phyloP scores from a whole-genome alignment of 2,888 invertebrate species.

The Cephus runcator region DNA sequence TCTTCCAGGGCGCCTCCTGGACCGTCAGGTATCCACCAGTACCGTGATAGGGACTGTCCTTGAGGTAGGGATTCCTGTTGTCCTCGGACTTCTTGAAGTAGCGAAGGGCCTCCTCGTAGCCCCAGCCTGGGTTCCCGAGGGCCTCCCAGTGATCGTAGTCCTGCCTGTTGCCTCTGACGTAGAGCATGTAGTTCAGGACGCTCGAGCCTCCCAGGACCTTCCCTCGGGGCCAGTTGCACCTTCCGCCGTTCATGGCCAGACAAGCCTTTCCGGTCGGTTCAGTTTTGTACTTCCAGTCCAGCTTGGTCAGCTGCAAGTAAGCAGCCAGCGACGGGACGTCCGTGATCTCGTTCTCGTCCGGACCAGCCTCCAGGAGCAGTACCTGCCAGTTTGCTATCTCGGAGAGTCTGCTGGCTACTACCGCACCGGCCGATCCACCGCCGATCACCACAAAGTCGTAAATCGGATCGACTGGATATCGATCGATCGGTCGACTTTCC shows the following conservation, averaged over 20 bases:
- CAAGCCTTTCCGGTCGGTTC: conserved; percentile 85
- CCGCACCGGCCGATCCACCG: conserved; percentile 91
- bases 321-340: conserved; percentile 89
- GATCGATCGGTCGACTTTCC: conserved; percentile 79
- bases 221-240: conserved; percentile 90
- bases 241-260: conserved; percentile 82
- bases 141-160: conserved; percentile 93
- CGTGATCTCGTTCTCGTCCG: conserved; percentile 88
- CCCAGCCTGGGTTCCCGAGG: conserved; percentile 90
- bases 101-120: conserved; percentile 82
- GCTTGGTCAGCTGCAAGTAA: conserved; percentile 84
- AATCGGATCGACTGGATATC: conserved; percentile 74
- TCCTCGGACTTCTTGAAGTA: conserved; percentile 94
- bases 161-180: conserved; percentile 82
- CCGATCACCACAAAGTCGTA: conserved; percentile 89
- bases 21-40: conserved; percentile 81
- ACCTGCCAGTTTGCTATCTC: conserved; percentile 83
- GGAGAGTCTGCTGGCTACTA: conserved; percentile 83
- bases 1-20: conserved; percentile 87
- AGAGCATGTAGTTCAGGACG: conserved; percentile 90
- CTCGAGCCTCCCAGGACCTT: conserved; percentile 91
- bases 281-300: conserved; percentile 92
- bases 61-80: conserved; percentile 85
- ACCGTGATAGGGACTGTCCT: conserved; percentile 76
- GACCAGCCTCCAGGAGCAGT: conserved; percentile 84